A percentile compares a stretch with the other conserved stretches of the same genome.
phyloP scores from a whole-genome alignment of 2,113 vertebrate species.

The Stigmatopora nigra region DNA sequence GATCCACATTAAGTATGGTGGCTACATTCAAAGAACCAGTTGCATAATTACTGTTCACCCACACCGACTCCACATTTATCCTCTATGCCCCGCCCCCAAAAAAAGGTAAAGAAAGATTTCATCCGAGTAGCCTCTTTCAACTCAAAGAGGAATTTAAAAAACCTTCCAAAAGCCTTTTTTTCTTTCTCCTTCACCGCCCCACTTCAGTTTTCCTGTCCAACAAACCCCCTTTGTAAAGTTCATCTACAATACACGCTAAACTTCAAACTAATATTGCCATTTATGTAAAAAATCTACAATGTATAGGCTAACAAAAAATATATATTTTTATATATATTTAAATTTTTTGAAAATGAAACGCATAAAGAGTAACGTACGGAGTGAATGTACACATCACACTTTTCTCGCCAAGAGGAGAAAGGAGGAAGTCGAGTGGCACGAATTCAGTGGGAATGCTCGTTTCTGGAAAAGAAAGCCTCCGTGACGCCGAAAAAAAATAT shows the following conservation, averaged over 20 bases:
- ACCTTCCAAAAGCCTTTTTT: conserved; percentile 40
- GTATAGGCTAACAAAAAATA: conserved; percentile 84
- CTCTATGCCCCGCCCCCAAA: conserved; percentile 38
- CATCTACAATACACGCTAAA: conserved; percentile 75
- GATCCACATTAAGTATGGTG: conserved; percentile 68
- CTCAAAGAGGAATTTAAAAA: conserved; percentile 54
- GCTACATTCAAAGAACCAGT: conserved; percentile 77
- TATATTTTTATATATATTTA: conserved; percentile 75
- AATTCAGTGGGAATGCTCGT: conserved; percentile 65
- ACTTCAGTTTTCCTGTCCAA: conserved; percentile 53
- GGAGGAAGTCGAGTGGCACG: conserved; percentile 54
- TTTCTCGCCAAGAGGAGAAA: conserved; percentile 48
- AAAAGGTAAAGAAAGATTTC: conserved; percentile 43
- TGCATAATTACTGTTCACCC: conserved; percentile 70
- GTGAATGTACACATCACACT: conserved; percentile 61
- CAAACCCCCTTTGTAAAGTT: conserved; percentile 62
- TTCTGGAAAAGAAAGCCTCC: conserved; percentile 57
- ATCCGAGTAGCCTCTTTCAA: conserved; percentile 49
- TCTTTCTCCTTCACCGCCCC: conserved; percentile 26
- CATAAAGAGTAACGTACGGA: conserved; percentile 63
- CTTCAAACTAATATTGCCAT: conserved; percentile 74
- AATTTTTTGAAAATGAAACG: conserved; percentile 71
- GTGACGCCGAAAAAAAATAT: conserved; percentile 27
- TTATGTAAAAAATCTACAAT: conserved; percentile 80
- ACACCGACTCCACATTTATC: conserved; percentile 51